These are phyloP conservation scores for Melolontha melolontha DNA, from an alignment of 2,888 invertebrate species.

Conservation along the genomic window DNA sequence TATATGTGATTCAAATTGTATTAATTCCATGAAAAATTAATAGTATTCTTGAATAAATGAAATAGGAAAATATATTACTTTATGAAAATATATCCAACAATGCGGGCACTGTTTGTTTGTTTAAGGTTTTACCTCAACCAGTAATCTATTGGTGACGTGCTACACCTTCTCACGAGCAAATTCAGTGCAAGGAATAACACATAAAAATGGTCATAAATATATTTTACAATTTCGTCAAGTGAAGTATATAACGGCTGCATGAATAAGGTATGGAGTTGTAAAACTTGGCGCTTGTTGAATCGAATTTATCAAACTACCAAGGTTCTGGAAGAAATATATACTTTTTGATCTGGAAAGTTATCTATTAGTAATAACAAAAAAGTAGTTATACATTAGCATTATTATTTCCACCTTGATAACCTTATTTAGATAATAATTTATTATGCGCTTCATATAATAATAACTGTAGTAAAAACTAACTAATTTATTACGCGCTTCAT, in stretches of 20 bases:
- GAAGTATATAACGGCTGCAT: slow-evolving; percentile 57
- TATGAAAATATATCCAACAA: background rate
- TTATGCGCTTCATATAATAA: slow-evolving; percentile 10
- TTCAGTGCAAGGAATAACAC: slow-evolving; percentile 54
- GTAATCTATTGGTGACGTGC: slow-evolving; percentile 18
- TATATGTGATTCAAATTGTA: no score
- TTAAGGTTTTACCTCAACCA: slow-evolving; percentile 14
- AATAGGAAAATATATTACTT: slow-evolving; percentile 6
- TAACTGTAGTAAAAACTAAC: slow-evolving; percentile 34
- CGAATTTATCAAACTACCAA: slow-evolving; percentile 39
- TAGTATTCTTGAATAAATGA: no score
- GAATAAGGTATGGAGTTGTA: slow-evolving; percentile 57
- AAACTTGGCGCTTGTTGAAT: slow-evolving; percentile 39
- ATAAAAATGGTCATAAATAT: slow-evolving; percentile 62
- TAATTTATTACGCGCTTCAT: slow-evolving; percentile 31
- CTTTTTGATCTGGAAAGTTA: slow-evolving; percentile 13
- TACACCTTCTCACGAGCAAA: slow-evolving; percentile 18
- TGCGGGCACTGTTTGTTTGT: slow-evolving; percentile 18
- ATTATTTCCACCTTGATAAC: background rate
- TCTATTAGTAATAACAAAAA: slow-evolving; percentile 19
- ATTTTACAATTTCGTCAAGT: slow-evolving; percentile 65
- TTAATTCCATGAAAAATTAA: no score
- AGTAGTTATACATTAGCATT: background rate
- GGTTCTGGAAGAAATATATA: slow-evolving; percentile 16
- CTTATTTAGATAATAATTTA: slow-evolving; percentile 15